phyloP scores from a whole-genome alignment of 2,888 invertebrate genomes.

The Esperia sulphurella region DNA sequence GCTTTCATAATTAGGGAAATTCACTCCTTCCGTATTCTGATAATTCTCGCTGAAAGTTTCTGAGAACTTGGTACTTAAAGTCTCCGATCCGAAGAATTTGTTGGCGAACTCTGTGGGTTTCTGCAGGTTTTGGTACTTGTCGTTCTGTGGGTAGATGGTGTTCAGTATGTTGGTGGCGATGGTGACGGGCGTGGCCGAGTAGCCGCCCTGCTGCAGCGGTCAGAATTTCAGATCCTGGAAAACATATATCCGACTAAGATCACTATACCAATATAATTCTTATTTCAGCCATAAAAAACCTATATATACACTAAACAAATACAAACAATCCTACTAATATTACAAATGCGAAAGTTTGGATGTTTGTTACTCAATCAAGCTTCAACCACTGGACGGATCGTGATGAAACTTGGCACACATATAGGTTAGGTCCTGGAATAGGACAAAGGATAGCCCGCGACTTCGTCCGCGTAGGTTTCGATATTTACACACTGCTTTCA shows the following conservation, averaged over 20 bases:
- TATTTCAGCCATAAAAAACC: neutral
- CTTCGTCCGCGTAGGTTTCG: too few species aligned
- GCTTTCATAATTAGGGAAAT: constrained; percentile 55
- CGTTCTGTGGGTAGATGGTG: constrained; percentile 59
- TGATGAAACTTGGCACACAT: too few species aligned
- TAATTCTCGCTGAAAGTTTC: constrained; percentile 63
- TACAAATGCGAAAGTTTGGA: too few species aligned
- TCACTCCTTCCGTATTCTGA: constrained; percentile 57
- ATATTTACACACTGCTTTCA: too few species aligned
- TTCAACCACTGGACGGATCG: too few species aligned
- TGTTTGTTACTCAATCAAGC: too few species aligned
- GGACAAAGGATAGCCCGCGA: too few species aligned
- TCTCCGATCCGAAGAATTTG: constrained; percentile 66
- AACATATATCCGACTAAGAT: too few species aligned
- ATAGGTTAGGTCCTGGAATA: too few species aligned
- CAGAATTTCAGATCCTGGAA: constrained; percentile 81
- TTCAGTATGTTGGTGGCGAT: constrained; percentile 65
- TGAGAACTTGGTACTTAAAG: constrained; percentile 51
- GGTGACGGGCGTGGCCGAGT: constrained; percentile 58
- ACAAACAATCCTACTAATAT: too few species aligned
- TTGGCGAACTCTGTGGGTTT: constrained; percentile 23
- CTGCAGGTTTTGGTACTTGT: constrained; percentile 60
- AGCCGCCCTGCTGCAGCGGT: constrained; percentile 69
- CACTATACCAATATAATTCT: too few species aligned
- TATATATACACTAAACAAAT: too few species aligned